Evolutionary conservation across 2,797 vertebrate genomes (phyloP).

Genomic region (Bradypodion ventrale): DNA sequence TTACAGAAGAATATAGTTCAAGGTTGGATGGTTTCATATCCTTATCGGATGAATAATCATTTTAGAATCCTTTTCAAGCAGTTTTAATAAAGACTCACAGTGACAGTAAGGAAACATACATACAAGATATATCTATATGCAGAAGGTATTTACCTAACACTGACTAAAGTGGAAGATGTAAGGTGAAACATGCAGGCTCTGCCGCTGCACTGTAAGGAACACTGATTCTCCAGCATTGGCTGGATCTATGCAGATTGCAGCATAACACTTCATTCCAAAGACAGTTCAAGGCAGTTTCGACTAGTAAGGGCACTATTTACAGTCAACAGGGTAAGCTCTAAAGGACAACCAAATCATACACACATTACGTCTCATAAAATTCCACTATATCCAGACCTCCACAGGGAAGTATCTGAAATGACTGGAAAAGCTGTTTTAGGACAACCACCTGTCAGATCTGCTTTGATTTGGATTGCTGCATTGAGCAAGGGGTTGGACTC

Average conservation of each 20-base stretch:
- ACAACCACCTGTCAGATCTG: no score
- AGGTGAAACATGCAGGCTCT: constrained; percentile 29
- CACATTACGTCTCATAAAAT: constrained; percentile 26
- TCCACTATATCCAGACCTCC: background rate
- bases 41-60: background rate
- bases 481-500: no score
- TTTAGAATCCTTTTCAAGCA: background rate
- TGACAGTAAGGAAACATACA: constrained; percentile 1
- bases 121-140: background rate
- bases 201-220: constrained; percentile 22
- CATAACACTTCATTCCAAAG: background rate
- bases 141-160: constrained; percentile 1
- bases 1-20: background rate
- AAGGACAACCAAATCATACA: constrained; percentile 21
- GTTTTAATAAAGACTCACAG: background rate
- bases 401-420: background rate
- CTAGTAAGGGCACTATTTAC: constrained; percentile 60
- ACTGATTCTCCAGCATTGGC: background rate
- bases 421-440: background rate
- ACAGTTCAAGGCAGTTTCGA: constrained; percentile 51
- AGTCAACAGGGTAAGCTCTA: constrained; percentile 64
- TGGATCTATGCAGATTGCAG: constrained; percentile 13
- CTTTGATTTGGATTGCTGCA: no score
- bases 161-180: no score
- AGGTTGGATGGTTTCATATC: background rate